Conservation (phyloP, 2,113 vertebrate species). For the Psittacula cyanocephala region DNA sequence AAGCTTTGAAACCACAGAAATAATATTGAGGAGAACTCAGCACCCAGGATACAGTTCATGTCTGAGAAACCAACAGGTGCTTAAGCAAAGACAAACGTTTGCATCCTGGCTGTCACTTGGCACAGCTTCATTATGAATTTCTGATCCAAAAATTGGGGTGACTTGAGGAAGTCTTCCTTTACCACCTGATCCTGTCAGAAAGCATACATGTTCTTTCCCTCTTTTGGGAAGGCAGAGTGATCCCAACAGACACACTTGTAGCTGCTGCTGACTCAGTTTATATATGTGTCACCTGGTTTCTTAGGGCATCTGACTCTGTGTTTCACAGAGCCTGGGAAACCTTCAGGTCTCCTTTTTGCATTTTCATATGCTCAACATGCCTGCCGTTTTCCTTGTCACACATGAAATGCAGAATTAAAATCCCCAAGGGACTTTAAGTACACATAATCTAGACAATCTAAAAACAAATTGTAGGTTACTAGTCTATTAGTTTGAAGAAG, state of each 20-base stretch:
- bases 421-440: background rate
- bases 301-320: background rate
- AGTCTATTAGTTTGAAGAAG: background rate
- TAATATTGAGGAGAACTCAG: background rate
- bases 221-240: background rate
- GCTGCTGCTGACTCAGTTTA: background rate
- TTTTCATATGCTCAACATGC: background rate
- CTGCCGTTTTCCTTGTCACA: background rate
- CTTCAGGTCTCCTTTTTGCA: background rate
- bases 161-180: background rate
- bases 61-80: slow-evolving; percentile 49
- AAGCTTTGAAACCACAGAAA: background rate
- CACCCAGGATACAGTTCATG: background rate
- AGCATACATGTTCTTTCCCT: background rate
- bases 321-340: slow-evolving; percentile 30
- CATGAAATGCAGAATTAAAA: background rate
- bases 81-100: background rate
- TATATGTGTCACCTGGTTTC: background rate
- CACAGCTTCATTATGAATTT: background rate
- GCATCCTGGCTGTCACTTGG: background rate
- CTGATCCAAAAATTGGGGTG: background rate
- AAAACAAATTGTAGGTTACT: background rate
- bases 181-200: background rate
- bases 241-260: background rate
- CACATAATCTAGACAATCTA: background rate